Percentiles rank a stretch among this genome's conserved stretches.
Evolutionary conservation across 2,113 vertebrate genomes (phyloP).

Genomic region (Diadophis punctatus): DNA sequence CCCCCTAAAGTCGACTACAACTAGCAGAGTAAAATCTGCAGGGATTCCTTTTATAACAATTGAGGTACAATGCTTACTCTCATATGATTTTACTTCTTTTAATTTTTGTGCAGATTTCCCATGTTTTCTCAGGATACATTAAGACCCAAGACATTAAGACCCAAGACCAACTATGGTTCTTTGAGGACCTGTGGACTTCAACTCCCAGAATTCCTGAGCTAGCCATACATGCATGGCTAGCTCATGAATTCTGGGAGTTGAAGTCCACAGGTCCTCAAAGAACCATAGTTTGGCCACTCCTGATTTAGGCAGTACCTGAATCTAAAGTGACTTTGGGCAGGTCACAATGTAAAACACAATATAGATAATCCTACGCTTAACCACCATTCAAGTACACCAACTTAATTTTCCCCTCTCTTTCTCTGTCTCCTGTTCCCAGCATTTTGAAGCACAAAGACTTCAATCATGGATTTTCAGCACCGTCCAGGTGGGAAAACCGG

Average conservation of each 20-base stretch:
- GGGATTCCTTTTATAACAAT: not conserved
- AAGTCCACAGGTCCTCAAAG: no score
- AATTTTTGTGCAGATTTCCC: not conserved
- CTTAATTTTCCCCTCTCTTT: accelerated
- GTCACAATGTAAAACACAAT: not conserved
- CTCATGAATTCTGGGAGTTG: no score
- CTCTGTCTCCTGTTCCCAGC: not conserved
- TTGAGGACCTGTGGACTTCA: no score
- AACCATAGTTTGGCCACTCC: no score
- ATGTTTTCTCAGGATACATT: not conserved
- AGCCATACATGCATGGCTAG: no score
- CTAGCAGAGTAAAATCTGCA: not conserved
- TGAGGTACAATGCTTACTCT: not conserved
- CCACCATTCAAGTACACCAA: accelerated
- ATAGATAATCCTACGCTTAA: not conserved
- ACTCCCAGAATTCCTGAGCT: no score
- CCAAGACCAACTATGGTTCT: no score
- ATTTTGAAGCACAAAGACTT: not conserved
- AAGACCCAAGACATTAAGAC: not conserved
- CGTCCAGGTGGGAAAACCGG: constrained; percentile 94
- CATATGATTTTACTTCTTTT: not conserved
- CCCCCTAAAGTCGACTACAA: not conserved
- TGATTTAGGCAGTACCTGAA: not conserved
- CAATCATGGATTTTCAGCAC: constrained; percentile 94
- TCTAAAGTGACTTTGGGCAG: not conserved